Conservation (phyloP, 2,113 vertebrate genomes). For the Cinclus cinclus region DNA sequence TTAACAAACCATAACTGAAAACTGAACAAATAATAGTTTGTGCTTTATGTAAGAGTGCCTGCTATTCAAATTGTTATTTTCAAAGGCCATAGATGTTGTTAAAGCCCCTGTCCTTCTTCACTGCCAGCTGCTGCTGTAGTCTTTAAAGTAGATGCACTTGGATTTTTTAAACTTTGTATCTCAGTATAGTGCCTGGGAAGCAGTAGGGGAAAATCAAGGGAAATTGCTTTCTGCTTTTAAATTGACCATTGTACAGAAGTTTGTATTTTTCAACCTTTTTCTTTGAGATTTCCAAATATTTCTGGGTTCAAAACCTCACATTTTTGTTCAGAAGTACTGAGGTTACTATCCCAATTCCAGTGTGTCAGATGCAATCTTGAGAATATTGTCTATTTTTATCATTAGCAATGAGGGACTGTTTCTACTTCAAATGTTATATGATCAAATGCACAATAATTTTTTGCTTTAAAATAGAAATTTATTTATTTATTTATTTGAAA, state of each 20-base stretch:
- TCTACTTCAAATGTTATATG: neutral
- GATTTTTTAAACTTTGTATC: neutral
- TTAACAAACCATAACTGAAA: neutral
- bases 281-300: neutral
- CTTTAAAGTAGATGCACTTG: neutral
- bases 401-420: neutral
- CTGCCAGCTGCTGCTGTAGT: neutral
- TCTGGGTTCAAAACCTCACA: neutral
- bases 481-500: neutral
- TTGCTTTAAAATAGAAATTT: neutral
- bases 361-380: neutral
- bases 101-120: neutral
- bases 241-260: neutral
- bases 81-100: neutral
- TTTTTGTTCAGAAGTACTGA: neutral
- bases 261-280: neutral
- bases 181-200: neutral
- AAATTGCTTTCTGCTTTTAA: neutral
- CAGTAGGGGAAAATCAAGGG: neutral
- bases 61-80: neutral
- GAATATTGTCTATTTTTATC: neutral
- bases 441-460: neutral
- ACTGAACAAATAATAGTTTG: slow-evolving; percentile 5
- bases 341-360: neutral
- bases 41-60: neutral